phyloP scores from a whole-genome alignment of 2,888 invertebrate species.

The Pyrgus malvae region DNA sequence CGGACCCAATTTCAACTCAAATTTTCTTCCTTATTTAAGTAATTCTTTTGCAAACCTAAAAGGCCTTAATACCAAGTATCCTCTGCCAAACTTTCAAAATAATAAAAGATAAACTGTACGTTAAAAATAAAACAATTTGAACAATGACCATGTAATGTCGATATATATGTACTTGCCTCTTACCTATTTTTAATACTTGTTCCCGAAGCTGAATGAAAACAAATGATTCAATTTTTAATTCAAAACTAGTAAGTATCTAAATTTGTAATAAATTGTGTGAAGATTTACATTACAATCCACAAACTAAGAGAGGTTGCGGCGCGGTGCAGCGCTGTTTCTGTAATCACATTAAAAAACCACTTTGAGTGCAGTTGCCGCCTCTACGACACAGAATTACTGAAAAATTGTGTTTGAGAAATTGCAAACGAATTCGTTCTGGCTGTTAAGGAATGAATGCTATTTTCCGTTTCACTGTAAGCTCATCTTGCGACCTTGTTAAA shows the following conservation, averaged over 20 bases:
- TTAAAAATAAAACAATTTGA: no score
- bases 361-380: conserved; percentile 3
- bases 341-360: conserved; percentile 22
- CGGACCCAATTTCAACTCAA: no score
- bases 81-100: no score
- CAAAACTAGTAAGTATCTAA: background rate
- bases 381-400: conserved; percentile 14
- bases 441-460: conserved; percentile 9
- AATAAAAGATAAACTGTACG: no score
- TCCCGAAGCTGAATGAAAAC: no score
- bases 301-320: background rate
- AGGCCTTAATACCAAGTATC: no score
- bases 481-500: conserved; percentile 5
- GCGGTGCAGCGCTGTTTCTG: background rate
- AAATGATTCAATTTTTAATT: no score
- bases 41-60: no score
- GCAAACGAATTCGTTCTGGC: conserved; percentile 34
- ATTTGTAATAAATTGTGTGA: background rate
- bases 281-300: background rate
- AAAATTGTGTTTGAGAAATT: conserved; percentile 24
- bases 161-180: no score
- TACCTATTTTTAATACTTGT: no score
- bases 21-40: no score
- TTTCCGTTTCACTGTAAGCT: background rate
- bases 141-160: no score